Evolutionary conservation across 2,797 vertebrate species (phyloP).

Genomic region (Myripristis murdjan): DNA sequence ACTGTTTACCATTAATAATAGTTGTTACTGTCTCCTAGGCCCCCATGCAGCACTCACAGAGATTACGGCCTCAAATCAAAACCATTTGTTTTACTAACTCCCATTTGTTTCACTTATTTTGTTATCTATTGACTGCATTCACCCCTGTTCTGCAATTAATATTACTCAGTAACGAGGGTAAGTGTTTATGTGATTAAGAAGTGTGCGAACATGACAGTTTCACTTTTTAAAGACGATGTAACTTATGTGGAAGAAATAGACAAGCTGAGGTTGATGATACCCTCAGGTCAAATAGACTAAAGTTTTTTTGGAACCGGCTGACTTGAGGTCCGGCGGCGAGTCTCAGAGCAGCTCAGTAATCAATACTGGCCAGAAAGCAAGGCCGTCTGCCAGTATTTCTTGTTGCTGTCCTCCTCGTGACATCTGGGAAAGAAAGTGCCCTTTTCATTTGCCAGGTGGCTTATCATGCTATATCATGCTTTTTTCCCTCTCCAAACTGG

Average conservation of each 20-base stretch:
- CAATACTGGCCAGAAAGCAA: constrained; percentile 40
- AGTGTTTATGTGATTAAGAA: constrained; percentile 17
- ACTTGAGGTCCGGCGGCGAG: constrained; percentile 52
- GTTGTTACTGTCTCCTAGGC: constrained; percentile 70
- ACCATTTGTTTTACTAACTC: constrained; percentile 77
- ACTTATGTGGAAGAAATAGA: constrained; percentile 6
- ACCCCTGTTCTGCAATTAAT: constrained; percentile 34
- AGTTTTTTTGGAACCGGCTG: constrained; percentile 40
- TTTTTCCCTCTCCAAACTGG: constrained; percentile 32
- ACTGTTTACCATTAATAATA: constrained; percentile 82
- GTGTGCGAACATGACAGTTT: constrained; percentile 7
- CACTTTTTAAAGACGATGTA: background rate
- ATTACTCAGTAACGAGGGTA: background rate
- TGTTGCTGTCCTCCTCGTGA: constrained; percentile 44
- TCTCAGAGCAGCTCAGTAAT: constrained; percentile 52
- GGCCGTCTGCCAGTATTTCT: constrained; percentile 43
- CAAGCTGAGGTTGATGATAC: constrained; percentile 29
- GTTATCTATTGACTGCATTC: constrained; percentile 62
- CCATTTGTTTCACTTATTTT: constrained; percentile 71
- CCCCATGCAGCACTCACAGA: constrained; percentile 60
- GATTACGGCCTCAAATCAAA: constrained; percentile 73
- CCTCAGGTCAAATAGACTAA: constrained; percentile 32
- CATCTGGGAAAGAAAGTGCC: constrained; percentile 50
- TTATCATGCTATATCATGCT: constrained; percentile 34
- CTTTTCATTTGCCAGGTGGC: constrained; percentile 65